Percentiles rank a stretch among this genome's conserved stretches.
These are phyloP conservation scores for Pygoscelis antarcticus DNA, from an alignment of 2,113 vertebrate genomes.

Conservation along the genomic window DNA sequence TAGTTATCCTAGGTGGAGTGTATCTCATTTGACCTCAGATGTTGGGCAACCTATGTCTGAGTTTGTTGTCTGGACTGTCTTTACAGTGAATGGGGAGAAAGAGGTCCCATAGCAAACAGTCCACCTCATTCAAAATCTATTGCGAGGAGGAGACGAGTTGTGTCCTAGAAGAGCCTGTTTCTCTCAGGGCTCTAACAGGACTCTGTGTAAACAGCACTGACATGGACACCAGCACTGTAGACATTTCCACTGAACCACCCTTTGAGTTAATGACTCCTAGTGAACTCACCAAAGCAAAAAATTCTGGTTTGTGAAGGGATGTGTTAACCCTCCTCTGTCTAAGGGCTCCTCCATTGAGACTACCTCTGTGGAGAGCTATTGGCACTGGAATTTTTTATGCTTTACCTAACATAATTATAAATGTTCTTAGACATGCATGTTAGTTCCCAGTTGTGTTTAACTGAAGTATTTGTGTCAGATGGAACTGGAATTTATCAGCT, in stretches of 20 bases:
- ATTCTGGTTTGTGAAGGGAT: not conserved
- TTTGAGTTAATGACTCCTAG: not conserved
- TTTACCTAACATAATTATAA: not conserved
- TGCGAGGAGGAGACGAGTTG: not conserved
- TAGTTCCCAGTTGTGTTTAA: not conserved
- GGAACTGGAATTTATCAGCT: not conserved
- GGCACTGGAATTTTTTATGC: not conserved
- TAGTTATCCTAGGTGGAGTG: not conserved
- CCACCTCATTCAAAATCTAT: not conserved
- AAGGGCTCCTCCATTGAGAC: not conserved
- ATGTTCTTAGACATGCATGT: not conserved
- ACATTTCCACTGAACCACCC: not conserved
- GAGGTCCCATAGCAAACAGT: not conserved
- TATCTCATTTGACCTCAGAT: not conserved
- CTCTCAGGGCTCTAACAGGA: not conserved
- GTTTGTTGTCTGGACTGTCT: not conserved
- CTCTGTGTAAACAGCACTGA: not conserved
- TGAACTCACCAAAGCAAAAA: not conserved
- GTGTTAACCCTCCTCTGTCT: not conserved
- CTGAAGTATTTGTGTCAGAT: not conserved
- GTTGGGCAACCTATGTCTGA: not conserved
- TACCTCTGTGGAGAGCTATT: not conserved
- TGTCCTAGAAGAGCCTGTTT: not conserved
- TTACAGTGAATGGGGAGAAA: not conserved
- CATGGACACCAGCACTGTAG: not conserved